phyloP scores from a whole-genome alignment of 1,140 invertebrate genomes.

The Melanaphis sacchari region DNA sequence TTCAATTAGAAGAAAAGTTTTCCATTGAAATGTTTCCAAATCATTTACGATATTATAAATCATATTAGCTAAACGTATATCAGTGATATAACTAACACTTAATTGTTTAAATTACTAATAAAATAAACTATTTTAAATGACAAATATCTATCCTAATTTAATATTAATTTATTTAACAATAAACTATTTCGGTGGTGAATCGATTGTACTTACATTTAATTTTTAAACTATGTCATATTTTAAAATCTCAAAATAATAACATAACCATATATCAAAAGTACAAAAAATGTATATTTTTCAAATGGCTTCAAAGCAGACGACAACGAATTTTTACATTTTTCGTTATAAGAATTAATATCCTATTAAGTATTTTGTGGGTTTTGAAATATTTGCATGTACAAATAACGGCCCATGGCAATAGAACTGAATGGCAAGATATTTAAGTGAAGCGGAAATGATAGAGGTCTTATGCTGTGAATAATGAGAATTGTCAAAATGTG shows the following conservation, averaged over 20 bases:
- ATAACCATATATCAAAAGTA: not conserved
- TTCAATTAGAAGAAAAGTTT: not conserved
- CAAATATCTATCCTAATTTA: not conserved
- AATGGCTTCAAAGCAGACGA: not conserved
- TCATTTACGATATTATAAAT: not conserved
- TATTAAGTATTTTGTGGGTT: not conserved
- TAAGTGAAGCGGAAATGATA: not conserved
- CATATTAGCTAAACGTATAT: not conserved
- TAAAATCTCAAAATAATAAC: not conserved
- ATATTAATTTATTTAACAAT: not conserved
- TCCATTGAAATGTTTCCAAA: not conserved
- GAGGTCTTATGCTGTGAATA: not conserved
- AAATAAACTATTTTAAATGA: not conserved
- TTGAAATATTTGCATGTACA: not conserved
- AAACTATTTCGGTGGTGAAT: not conserved
- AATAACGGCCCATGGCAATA: not conserved
- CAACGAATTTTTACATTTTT: not conserved
- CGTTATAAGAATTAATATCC: not conserved
- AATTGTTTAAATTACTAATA: not conserved
- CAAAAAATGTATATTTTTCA: not conserved
- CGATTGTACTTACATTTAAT: not conserved
- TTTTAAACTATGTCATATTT: not conserved
- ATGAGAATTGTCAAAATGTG: not conserved
- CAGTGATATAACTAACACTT: not conserved
- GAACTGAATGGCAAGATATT: not conserved